Percentiles rank a stretch among this genome's conserved stretches.
Evolutionary conservation across 2,113 vertebrate genomes (phyloP).

Genomic region (Acrocephalus arundinaceus): DNA sequence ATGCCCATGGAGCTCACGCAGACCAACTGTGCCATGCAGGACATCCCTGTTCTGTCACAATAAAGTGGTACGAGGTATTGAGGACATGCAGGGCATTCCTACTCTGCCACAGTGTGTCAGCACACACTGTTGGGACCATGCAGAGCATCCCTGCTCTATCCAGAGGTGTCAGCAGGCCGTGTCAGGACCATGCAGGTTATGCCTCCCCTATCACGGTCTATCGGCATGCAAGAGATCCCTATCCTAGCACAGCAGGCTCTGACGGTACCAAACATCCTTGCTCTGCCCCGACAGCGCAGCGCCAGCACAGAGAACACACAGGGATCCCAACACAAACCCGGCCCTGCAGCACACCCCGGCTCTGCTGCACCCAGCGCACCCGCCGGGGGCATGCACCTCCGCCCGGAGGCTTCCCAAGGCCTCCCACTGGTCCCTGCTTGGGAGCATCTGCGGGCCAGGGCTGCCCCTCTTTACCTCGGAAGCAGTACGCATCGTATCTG

Average conservation of each 20-base stretch:
- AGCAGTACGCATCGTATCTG: conserved; percentile 89
- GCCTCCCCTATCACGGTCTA: not conserved
- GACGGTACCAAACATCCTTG: fast-evolving
- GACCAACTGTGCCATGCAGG: fast-evolving
- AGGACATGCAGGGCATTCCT: not conserved
- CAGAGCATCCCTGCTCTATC: not conserved
- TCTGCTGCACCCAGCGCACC: not conserved
- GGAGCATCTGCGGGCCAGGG: fast-evolving
- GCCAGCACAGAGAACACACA: fast-evolving
- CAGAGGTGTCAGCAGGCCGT: not conserved
- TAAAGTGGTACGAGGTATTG: fast-evolving
- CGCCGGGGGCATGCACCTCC: fast-evolving
- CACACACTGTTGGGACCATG: not conserved
- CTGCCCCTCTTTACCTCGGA: conserved; percentile 77
- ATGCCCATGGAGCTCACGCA: fast-evolving
- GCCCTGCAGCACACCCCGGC: not conserved
- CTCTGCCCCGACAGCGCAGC: fast-evolving
- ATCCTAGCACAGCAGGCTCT: fast-evolving
- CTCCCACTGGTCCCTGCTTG: fast-evolving
- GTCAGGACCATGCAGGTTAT: not conserved
- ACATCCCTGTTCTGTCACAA: not conserved
- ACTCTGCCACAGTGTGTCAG: fast-evolving
- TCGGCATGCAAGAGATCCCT: not conserved
- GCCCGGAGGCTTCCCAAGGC: not conserved
- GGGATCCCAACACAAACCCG: fast-evolving